Conservation (phyloP, 2,888 invertebrate genomes). For the Lamproptera curius region DNA sequence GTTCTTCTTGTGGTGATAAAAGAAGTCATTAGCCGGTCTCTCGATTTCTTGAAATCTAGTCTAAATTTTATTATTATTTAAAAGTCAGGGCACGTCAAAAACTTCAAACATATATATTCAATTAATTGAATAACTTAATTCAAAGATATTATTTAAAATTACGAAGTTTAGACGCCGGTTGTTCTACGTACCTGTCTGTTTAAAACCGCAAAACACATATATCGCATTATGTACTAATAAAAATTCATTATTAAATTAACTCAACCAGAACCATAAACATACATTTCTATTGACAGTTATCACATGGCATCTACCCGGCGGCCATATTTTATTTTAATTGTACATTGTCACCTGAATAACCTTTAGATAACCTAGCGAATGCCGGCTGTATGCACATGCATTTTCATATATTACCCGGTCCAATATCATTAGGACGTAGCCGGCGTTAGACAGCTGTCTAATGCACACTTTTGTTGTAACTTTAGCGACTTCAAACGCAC, state of each 20-base stretch:
- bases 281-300: neutral
- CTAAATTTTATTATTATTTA: too few species aligned
- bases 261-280: neutral
- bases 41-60: too few species aligned
- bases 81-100: too few species aligned
- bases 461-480: constrained; percentile 26
- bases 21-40: too few species aligned
- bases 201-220: too few species aligned
- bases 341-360: constrained; percentile 8
- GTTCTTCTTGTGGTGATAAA: too few species aligned
- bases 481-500: constrained; percentile 29
- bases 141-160: too few species aligned
- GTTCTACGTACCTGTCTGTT: too few species aligned
- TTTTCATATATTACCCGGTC: constrained; percentile 17
- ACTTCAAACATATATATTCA: too few species aligned
- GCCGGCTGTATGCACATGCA: constrained; percentile 1
- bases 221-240: too few species aligned
- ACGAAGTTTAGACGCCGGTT: too few species aligned
- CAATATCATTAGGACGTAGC: constrained; percentile 23
- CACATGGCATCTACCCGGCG: neutral
- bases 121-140: too few species aligned
- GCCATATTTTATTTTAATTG: constrained; percentile 9
- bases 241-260: neutral
- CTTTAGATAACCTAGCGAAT: constrained; percentile 2
- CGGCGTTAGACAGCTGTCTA: constrained; percentile 70